Evolutionary conservation across 2,888 invertebrate species (phyloP), one percentile per base, ranked within the genome.

Genomic region (Tachina lurida): DNA sequence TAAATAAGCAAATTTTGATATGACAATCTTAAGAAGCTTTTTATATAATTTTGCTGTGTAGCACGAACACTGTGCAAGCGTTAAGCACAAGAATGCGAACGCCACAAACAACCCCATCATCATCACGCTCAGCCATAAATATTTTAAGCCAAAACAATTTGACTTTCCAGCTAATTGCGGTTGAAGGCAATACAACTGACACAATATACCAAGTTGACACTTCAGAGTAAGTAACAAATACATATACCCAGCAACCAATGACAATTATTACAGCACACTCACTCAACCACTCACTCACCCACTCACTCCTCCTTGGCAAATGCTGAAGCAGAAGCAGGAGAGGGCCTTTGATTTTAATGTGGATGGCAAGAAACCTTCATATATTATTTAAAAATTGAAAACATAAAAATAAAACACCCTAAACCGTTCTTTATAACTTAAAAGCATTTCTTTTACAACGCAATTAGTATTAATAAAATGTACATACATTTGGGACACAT

Each of bases 401-500:
- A 31, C 7, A 31, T 31, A 31, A 7, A 31, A 31, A 31, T 7
- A 31, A 31, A 31, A 31, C 31, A 19, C 43, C 62, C 75, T 12
- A 17, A 22, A 56, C 56, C 41, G 19, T 56, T 17, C 39, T 39
- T 67, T 67, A 12, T 49, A 39, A 10, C 39, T 47, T 17, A 19
- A 58, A 47, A 77, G 31, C 39, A 47, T 47, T 73, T 65, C 63
- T 65, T 79, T 56, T 49, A 60, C 63, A 52, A 63, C 49, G 73
- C 86, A 86, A 86, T 86, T 86, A 86, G 86, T 76, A 76, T 86
- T 83, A 80, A 86, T 86, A 83, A 31, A 31, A 86, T 84, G 71
- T 68, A 80, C 83, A 83, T 73, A 86, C 86, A 84, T 73, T 86
- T 79, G 86, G 83, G 86, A 77, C 83, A 86, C 86, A 86, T 84